Percentiles rank a stretch among this genome's conserved stretches.
These are phyloP conservation scores for Ammodytes dubius DNA, from an alignment of 2,113 vertebrate genomes.

Conservation along the genomic window DNA sequence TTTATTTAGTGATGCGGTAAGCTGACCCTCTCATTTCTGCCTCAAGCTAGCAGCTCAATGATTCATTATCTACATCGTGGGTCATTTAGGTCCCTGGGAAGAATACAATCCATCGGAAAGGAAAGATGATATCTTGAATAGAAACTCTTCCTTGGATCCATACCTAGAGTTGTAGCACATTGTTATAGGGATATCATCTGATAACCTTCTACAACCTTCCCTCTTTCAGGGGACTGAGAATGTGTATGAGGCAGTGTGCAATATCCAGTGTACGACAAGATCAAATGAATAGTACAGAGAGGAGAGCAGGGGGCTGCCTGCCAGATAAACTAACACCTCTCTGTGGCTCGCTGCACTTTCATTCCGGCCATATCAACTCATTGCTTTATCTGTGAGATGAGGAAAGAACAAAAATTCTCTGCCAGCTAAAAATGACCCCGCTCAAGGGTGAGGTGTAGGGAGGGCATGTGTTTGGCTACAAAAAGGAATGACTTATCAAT, in stretches of 20 bases:
- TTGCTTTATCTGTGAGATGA: constrained; percentile 46
- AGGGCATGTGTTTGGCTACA: constrained; percentile 9
- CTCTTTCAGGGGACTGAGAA: constrained; percentile 6
- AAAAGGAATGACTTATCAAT: constrained; percentile 59
- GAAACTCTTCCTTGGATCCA: not conserved
- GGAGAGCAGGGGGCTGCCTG: constrained; percentile 36
- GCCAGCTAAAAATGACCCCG: constrained; percentile 20
- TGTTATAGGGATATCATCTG: not conserved
- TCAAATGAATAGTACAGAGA: constrained; percentile 52
- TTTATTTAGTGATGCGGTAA: no score
- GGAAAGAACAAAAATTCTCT: constrained; percentile 35
- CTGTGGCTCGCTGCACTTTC: constrained; percentile 43
- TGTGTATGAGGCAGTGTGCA: constrained; percentile 29
- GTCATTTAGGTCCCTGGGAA: no score
- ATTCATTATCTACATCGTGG: no score
- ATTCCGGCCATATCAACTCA: constrained; percentile 37
- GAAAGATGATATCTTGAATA: not conserved
- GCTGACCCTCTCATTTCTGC: no score
- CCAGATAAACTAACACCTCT: constrained; percentile 58
- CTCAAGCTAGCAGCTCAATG: no score
- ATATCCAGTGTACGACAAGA: constrained; percentile 59
- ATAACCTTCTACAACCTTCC: constrained; percentile 17
- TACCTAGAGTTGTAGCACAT: constrained; percentile 6
- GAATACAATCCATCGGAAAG: no score
- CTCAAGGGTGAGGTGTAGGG: not conserved